Percentiles rank a stretch among this genome's conserved stretches.
These are phyloP conservation scores for Hemiscyllium ocellatum DNA, from an alignment of 2,113 vertebrate genomes.

Conservation along the genomic window DNA sequence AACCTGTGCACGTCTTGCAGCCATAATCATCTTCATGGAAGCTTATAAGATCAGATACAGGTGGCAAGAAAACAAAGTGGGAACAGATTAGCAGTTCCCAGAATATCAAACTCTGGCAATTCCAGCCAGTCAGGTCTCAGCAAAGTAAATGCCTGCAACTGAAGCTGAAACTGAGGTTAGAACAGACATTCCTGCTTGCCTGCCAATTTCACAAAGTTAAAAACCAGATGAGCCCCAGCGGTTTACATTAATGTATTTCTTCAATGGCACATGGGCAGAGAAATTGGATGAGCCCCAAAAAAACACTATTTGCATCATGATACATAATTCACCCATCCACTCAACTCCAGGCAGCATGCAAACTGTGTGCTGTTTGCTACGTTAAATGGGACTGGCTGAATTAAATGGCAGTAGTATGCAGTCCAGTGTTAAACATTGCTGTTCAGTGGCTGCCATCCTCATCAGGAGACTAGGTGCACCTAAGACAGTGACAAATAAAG, in stretches of 20 bases:
- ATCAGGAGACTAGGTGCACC: not conserved
- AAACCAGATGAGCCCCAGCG: not conserved
- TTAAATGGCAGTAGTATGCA: not conserved
- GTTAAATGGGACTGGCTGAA: not conserved
- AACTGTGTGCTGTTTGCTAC: not conserved
- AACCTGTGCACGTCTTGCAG: not conserved
- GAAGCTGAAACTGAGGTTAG: not conserved
- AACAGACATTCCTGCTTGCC: not conserved
- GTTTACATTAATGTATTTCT: not conserved
- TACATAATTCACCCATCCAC: not conserved
- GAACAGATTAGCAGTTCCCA: not conserved
- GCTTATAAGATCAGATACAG: not conserved
- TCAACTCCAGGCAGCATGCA: not conserved
- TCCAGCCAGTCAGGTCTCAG: not conserved
- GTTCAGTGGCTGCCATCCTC: not conserved
- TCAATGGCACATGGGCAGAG: not conserved
- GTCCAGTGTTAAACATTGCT: not conserved
- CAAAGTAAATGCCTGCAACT: not conserved
- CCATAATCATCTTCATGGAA: not conserved
- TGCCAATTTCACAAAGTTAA: not conserved
- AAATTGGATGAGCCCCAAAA: not conserved
- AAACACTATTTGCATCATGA: not conserved
- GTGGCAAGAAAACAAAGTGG: not conserved
- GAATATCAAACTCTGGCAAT: not conserved
- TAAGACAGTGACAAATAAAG: not conserved